phyloP scores from a whole-genome alignment of 2,888 invertebrate species.

The Trachelus tabidus region DNA sequence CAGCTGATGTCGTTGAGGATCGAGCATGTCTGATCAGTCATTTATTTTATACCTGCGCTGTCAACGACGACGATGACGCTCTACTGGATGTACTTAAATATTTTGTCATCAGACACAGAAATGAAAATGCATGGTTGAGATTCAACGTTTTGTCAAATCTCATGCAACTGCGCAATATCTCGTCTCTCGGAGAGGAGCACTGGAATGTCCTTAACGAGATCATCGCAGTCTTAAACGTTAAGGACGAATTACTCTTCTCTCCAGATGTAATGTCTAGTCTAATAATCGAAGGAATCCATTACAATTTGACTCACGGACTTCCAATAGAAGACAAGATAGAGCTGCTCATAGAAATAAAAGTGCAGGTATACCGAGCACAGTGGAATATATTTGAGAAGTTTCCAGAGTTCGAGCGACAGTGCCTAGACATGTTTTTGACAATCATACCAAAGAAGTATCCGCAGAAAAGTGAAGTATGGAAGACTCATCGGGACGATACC shows the following conservation, averaged over 20 bases:
- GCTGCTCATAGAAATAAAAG: slow-evolving; percentile 23
- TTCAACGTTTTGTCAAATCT: slow-evolving; percentile 9
- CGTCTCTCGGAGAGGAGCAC: slow-evolving; percentile 39
- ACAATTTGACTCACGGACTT: slow-evolving; percentile 26
- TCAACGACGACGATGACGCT: slow-evolving; percentile 50
- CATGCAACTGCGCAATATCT: slow-evolving; percentile 21
- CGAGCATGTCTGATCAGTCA: slow-evolving; percentile 36
- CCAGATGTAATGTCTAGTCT: background rate
- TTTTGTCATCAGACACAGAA: slow-evolving; percentile 48
- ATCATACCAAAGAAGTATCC: slow-evolving; percentile 20
- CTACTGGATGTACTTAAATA: slow-evolving; percentile 47
- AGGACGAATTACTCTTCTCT: background rate
- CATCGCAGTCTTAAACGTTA: slow-evolving; percentile 29
- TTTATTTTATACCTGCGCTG: slow-evolving; percentile 51
- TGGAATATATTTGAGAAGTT: slow-evolving; percentile 37
- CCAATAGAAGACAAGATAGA: slow-evolving; percentile 30
- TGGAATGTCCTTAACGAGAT: slow-evolving; percentile 53
- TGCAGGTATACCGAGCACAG: background rate
- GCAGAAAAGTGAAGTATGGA: slow-evolving; percentile 18
- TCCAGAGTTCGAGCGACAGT: slow-evolving; percentile 41
- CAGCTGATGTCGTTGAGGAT: slow-evolving; percentile 17
- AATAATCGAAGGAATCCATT: slow-evolving; percentile 33
- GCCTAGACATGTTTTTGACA: slow-evolving; percentile 38
- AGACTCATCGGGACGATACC: background rate
- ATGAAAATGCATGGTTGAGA: slow-evolving; percentile 44